phyloP scores from a whole-genome alignment of 2,797 vertebrate genomes.

The Acanthis flammea region DNA sequence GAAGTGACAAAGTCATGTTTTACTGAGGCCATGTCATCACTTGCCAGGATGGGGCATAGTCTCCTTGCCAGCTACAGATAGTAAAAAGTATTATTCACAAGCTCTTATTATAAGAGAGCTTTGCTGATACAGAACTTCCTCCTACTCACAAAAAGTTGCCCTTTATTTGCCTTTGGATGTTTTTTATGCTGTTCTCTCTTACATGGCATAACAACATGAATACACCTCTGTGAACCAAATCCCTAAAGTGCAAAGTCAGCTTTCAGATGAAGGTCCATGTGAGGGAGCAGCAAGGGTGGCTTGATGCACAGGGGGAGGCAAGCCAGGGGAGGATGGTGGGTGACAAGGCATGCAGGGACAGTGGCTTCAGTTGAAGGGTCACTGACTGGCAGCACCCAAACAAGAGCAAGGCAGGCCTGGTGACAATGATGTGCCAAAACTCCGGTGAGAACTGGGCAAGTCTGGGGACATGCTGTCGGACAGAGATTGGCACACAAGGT shows the following conservation, averaged over 20 bases:
- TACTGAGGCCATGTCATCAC: not conserved
- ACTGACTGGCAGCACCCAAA: not conserved
- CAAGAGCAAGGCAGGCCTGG: accelerated
- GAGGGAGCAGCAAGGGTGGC: not conserved
- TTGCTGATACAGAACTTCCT: constrained; percentile 9
- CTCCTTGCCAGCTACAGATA: constrained; percentile 21
- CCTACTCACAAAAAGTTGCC: not conserved
- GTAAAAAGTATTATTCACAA: constrained; percentile 32
- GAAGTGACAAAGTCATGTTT: constrained; percentile 40
- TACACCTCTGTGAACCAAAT: not conserved
- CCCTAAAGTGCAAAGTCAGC: not conserved
- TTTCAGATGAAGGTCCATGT: accelerated
- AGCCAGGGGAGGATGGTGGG: not conserved
- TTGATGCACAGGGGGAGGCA: accelerated
- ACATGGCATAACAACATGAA: not conserved
- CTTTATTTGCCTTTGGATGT: not conserved
- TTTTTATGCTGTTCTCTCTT: not conserved
- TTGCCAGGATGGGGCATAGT: constrained; percentile 16
- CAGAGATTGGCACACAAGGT: not conserved
- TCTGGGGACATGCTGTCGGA: accelerated
- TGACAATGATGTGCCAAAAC: not conserved
- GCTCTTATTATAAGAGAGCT: not conserved
- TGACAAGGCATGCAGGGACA: not conserved
- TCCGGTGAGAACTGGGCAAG: not conserved
- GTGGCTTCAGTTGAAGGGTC: not conserved